phyloP scores from a whole-genome alignment of 2,113 vertebrate species.

The Strigops habroptila region DNA sequence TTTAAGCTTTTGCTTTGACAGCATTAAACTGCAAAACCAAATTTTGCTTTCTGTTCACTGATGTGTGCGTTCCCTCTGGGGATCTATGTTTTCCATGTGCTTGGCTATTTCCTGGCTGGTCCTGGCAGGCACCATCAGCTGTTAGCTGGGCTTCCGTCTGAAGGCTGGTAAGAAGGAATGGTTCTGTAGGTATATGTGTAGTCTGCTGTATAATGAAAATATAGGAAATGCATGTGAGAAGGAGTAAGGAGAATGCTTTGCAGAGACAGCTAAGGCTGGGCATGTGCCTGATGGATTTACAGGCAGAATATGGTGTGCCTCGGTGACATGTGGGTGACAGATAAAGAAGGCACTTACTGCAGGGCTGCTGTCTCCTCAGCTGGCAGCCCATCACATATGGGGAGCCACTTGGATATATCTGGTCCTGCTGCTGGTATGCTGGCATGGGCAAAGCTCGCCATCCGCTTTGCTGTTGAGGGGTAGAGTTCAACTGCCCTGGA shows the following conservation, averaged over 20 bases:
- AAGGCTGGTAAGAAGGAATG: not conserved
- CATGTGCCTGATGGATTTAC: no score
- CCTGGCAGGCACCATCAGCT: not conserved
- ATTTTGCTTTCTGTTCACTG: not conserved
- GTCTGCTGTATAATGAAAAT: not conserved
- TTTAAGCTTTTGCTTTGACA: not conserved
- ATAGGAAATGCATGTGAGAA: not conserved
- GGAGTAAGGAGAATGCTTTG: not conserved
- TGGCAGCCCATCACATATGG: not conserved
- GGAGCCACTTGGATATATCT: rapidly evolving
- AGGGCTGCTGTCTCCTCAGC: not conserved
- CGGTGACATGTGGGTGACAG: rapidly evolving
- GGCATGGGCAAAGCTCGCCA: rapidly evolving
- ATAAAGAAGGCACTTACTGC: not conserved
- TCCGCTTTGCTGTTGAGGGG: no score
- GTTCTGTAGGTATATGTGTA: rapidly evolving
- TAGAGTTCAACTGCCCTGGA: rapidly evolving
- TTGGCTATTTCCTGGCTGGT: not conserved
- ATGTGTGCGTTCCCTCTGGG: not conserved
- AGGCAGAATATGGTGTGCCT: not conserved
- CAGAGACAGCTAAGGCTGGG: not conserved
- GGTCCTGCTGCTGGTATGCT: not conserved
- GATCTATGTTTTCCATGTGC: not conserved
- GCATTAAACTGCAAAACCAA: not conserved
- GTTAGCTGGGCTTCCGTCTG: not conserved